Percentiles rank a stretch among this genome's conserved stretches.
Evolutionary conservation across 1,140 invertebrate genomes (phyloP).

Genomic region (Drosophila erecta): DNA sequence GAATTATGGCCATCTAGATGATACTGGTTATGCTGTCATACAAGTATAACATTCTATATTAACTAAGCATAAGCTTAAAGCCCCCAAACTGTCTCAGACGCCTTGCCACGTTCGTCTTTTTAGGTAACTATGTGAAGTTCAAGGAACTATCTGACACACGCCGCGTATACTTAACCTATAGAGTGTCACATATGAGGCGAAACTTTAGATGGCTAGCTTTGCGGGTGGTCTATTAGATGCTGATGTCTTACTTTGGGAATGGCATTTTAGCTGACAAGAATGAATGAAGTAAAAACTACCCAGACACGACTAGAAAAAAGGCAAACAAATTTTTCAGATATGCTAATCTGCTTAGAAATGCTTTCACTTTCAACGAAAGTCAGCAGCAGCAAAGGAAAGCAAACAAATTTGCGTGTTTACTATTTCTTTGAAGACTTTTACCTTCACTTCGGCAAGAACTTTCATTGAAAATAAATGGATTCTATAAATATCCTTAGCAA

Average conservation of each 20-base stretch:
- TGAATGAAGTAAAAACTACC: neutral
- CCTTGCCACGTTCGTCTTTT: constrained; percentile 46
- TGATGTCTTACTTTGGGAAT: constrained; percentile 4
- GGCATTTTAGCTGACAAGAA: constrained; percentile 4
- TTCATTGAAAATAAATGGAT: constrained; percentile 6
- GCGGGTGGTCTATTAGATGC: constrained; percentile 13
- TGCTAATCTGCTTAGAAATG: constrained; percentile 8
- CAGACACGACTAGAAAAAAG: neutral
- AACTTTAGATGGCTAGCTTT: constrained; percentile 10
- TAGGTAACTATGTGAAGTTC: constrained; percentile 60
- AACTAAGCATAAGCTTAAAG: constrained; percentile 35
- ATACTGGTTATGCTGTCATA: constrained; percentile 46
- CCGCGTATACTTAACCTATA: constrained; percentile 20
- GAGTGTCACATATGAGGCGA: constrained; percentile 27
- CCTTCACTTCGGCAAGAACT: constrained; percentile 25
- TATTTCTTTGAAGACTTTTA: constrained; percentile 25
- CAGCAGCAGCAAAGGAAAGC: neutral
- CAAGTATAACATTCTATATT: constrained; percentile 44
- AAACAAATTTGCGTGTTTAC: neutral
- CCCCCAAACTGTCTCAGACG: constrained; percentile 39
- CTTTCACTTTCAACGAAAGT: constrained; percentile 29
- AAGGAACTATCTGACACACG: constrained; percentile 65
- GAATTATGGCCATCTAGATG: constrained; percentile 33
- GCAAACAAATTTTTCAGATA: neutral
- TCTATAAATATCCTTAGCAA: neutral